Conservation (phyloP, 2,797 vertebrate species). For the Pteronotus mesoamericanus region DNA sequence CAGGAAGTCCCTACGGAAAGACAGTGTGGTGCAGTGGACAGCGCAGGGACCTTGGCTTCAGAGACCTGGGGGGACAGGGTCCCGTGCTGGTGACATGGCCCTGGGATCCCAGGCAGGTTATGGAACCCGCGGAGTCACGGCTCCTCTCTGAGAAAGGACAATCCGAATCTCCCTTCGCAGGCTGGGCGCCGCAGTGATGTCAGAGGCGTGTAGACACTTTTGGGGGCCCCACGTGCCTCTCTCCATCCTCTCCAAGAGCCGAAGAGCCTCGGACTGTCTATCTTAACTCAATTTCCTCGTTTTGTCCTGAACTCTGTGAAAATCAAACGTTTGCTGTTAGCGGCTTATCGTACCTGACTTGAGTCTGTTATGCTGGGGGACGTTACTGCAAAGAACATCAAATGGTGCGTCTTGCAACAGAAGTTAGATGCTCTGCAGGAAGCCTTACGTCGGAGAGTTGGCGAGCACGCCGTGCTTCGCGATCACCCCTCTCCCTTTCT, state of each 20-base stretch:
- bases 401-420: background rate
- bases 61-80: accelerated
- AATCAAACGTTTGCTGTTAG: accelerated
- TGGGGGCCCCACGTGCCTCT: accelerated
- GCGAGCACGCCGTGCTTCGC: too few relatives aligned
- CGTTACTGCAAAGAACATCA: background rate
- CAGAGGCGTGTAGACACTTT: accelerated
- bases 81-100: background rate
- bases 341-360: background rate
- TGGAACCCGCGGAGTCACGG: background rate
- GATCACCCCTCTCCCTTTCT: too few relatives aligned
- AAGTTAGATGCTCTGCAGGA: background rate
- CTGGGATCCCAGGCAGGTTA: background rate
- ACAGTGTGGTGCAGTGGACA: background rate
- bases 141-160: background rate
- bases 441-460: too few relatives aligned
- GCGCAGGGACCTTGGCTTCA: background rate
- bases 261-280: background rate
- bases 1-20: background rate
- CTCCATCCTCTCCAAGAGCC: background rate
- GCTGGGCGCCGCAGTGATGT: accelerated
- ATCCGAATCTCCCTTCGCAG: background rate
- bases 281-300: background rate
- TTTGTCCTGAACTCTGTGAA: background rate
- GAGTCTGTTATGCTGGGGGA: background rate